Evolutionary conservation across 2,888 invertebrate species (phyloP).

Genomic region (Drosophila flavopinicola): DNA sequence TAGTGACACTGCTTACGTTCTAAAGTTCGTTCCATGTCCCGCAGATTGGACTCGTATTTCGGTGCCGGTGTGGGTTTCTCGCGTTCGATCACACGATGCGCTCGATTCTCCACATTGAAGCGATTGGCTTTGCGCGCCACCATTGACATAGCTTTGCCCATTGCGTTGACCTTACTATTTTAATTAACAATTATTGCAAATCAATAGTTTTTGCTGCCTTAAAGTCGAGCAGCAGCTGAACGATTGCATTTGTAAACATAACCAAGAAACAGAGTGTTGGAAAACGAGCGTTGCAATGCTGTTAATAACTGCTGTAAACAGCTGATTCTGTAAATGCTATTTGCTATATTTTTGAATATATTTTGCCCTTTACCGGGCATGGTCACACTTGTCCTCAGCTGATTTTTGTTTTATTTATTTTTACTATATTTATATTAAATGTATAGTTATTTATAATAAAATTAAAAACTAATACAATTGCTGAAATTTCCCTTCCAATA

Average conservation of each 20-base stretch:
- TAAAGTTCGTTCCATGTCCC: constrained; percentile 87
- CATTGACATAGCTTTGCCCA: constrained; percentile 88
- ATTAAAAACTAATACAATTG: too few species aligned
- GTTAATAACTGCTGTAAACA: not conserved
- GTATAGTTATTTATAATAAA: too few species aligned
- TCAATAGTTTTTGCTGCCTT: not conserved
- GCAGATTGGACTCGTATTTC: constrained; percentile 86
- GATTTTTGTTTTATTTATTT: too few species aligned
- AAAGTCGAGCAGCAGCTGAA: constrained; percentile 12
- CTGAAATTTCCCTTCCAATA: too few species aligned
- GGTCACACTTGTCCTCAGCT: too few species aligned
- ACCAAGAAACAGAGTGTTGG: constrained; percentile 61
- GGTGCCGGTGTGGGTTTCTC: constrained; percentile 90
- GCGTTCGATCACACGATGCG: constrained; percentile 89
- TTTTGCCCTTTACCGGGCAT: too few species aligned
- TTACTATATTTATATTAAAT: too few species aligned
- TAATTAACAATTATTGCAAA: constrained; percentile 43
- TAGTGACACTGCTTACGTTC: constrained; percentile 82
- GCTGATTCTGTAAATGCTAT: too few species aligned
- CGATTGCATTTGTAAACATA: constrained; percentile 59
- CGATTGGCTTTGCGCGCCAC: constrained; percentile 87
- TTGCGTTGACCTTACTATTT: constrained; percentile 70
- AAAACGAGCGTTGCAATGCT: constrained; percentile 8
- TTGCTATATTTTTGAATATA: too few species aligned
- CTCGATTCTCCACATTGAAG: constrained; percentile 91